Evolutionary conservation across 2,888 invertebrate species (phyloP).

Genomic region (Salpingus planirostris): DNA sequence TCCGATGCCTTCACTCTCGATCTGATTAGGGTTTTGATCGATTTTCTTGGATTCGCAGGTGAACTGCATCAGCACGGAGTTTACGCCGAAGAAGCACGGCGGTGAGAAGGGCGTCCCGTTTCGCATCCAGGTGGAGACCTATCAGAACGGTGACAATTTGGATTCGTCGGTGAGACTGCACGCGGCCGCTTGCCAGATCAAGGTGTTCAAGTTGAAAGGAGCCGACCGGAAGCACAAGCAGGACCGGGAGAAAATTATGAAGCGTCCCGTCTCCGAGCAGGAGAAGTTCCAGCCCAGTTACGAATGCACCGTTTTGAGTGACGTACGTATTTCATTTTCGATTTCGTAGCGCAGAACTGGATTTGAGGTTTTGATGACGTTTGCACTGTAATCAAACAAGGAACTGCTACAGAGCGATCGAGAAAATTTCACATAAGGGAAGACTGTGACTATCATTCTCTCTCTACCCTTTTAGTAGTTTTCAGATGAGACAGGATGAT

Average conservation of each 20-base stretch:
- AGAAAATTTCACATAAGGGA: no score
- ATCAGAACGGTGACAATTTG: slow-evolving; percentile 49
- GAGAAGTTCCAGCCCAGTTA: slow-evolving; percentile 94
- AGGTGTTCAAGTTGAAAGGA: slow-evolving; percentile 89
- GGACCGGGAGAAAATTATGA: slow-evolving; percentile 88
- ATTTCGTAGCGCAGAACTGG: no score
- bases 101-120: slow-evolving; percentile 98
- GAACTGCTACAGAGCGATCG: no score
- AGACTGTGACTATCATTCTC: no score
- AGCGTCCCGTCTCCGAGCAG: slow-evolving; percentile 70
- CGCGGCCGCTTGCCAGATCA: slow-evolving; percentile 93
- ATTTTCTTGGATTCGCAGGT: no score
- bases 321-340: slow-evolving; percentile 62
- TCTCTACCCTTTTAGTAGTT: no score
- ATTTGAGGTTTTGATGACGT: no score
- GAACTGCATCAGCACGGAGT: slow-evolving; percentile 96
- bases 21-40: no score
- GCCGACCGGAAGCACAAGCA: slow-evolving; percentile 96
- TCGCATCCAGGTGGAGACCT: slow-evolving; percentile 89
- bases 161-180: slow-evolving; percentile 59
- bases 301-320: slow-evolving; percentile 87
- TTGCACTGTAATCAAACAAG: no score
- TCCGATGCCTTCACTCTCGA: no score
- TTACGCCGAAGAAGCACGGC: slow-evolving; percentile 95
- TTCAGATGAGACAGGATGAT: no score